These are phyloP conservation scores for Polymixis lichenea DNA, from an alignment of 2,888 invertebrate species.

Conservation along the genomic window DNA sequence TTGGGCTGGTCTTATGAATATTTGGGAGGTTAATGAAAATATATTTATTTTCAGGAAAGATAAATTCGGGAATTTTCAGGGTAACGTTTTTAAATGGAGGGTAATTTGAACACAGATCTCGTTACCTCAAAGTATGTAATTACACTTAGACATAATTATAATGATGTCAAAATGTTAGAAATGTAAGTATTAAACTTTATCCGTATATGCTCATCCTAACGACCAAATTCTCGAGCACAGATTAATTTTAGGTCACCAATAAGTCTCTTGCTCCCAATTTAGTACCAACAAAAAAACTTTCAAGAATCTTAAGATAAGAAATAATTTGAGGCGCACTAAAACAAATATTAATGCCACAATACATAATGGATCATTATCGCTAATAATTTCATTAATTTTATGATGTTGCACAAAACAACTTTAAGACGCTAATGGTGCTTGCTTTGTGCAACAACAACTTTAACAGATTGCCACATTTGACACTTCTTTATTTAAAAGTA, in stretches of 20 bases:
- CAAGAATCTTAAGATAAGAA: not conserved
- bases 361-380: no score
- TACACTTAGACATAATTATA: not conserved
- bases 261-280: no score
- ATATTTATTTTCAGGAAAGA: not conserved
- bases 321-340: not conserved
- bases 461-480: no score
- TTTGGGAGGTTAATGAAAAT: not conserved
- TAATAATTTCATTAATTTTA: no score
- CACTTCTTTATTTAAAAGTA: no score
- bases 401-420: no score
- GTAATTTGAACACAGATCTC: not conserved
- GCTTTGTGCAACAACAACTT: no score
- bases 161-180: not conserved
- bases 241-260: not conserved
- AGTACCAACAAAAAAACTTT: no score
- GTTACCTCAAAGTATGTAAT: not conserved
- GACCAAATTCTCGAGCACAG: not conserved
- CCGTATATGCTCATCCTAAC: not conserved
- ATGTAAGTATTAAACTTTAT: not conserved
- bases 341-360: no score
- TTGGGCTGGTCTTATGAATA: conserved; percentile 2
- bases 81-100: not conserved
- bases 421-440: no score
- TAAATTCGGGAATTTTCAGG: not conserved